Evolutionary conservation across 2,888 invertebrate species (phyloP), one percentile per base, ranked within the genome.

Genomic region (Subacronicta megacephala): DNA sequence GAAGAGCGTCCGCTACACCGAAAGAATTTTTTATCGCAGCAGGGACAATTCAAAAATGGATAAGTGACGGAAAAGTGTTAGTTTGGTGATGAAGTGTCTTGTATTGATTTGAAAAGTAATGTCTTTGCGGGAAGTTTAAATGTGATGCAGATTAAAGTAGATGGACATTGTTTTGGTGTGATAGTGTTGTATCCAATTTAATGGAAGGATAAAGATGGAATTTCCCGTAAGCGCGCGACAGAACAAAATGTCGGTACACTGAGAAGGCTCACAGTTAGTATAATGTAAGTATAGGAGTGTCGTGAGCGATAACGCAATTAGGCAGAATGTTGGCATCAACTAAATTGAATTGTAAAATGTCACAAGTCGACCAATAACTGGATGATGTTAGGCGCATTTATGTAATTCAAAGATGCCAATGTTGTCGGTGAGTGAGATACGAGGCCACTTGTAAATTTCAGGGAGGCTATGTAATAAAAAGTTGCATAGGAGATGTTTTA

Each of bases 171-270:
- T 84, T 89, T 83, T 92, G 94, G 93, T 89, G 89, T 92, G 94
- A 84, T 87, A 92, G 94, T 93, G 94, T 93, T 94, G 94, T 94
- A 93, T 94, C 94, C 94, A 90, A 85, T 90, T 84, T 83, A 85
- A 88, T 92, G 93, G 94, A 93, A 93, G 93, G 90, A 81, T 86
- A 79, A 73, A 85, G 88, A 75, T 74, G 85, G 89, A 84, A 85
- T 84, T 89, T 92, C 93, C 93, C 93, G 92, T 84, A 84, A 83
- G 85, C 79, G 80, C 64, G 81, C 74, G 76, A 81, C 77, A 62
- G 65, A 72, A 88, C 82, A 82, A 85, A 85, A 79, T 73, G 81
- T 81, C 80, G 85, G 83, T 84, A 85, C 87, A 82, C 72, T 81
- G 60, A 70, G 72, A 77, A 73, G 75, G 87, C 86, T 85, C 84